A percentile compares a stretch with the other conserved stretches of the same genome.
Conservation (phyloP, 1,140 invertebrate genomes). For the Tetragnatha versicolor region DNA sequence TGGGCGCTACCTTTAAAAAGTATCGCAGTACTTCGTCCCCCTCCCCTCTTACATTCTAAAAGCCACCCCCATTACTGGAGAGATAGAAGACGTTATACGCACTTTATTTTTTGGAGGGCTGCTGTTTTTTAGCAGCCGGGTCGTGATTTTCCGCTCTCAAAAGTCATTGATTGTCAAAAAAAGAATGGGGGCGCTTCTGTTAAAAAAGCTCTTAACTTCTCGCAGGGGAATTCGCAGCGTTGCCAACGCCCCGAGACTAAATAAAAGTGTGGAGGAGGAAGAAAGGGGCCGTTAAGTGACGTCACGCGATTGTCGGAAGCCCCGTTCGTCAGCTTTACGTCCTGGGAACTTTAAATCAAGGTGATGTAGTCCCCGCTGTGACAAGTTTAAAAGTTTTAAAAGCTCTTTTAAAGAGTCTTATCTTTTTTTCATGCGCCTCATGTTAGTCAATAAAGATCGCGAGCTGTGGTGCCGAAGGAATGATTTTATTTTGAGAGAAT, state of each 20-base stretch:
- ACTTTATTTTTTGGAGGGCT: not conserved
- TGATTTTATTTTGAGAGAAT: no score
- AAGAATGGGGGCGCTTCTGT: not conserved
- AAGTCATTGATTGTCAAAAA: constrained; percentile 18
- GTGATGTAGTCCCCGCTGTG: not conserved
- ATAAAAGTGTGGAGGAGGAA: not conserved
- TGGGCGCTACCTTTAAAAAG: not conserved
- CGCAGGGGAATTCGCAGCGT: not conserved
- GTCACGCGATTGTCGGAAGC: not conserved
- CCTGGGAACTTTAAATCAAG: not conserved
- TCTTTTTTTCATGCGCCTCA: no score
- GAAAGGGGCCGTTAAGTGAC: not conserved
- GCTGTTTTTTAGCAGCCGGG: no score
- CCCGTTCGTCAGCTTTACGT: not conserved
- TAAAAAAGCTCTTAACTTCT: not conserved
- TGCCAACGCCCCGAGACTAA: not conserved
- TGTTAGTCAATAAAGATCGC: no score
- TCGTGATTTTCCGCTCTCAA: not conserved
- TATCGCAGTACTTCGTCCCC: no score
- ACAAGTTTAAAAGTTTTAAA: no score
- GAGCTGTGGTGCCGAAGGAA: no score
- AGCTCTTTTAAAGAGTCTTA: no score
- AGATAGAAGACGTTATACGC: not conserved
- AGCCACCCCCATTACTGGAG: not conserved
- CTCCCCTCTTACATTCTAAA: not conserved